These are phyloP conservation scores for Caretta caretta DNA, from an alignment of 2,113 vertebrate species.

Conservation along the genomic window DNA sequence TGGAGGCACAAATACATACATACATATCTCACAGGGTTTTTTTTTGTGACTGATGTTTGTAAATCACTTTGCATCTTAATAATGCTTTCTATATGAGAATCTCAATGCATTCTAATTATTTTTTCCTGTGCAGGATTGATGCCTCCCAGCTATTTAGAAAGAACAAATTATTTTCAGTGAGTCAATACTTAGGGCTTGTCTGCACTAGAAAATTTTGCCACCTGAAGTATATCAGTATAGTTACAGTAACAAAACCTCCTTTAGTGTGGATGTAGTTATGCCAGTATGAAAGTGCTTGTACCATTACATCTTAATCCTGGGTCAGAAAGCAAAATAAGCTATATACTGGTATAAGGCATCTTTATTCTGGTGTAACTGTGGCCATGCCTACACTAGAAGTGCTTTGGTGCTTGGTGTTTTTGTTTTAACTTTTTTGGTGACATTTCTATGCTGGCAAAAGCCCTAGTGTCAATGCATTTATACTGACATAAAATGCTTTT, in stretches of 20 bases:
- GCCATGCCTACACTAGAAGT: background rate
- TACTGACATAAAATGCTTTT: background rate
- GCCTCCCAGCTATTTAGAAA: background rate
- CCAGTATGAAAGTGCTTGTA: background rate
- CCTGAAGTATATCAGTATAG: background rate
- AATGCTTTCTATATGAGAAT: background rate
- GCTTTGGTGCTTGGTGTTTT: background rate
- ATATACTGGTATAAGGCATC: background rate
- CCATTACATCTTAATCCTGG: background rate
- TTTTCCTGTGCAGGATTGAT: background rate
- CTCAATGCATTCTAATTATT: background rate
- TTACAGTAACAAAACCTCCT: background rate
- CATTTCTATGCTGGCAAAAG: background rate
- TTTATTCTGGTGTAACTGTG: background rate
- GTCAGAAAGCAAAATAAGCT: accelerated
- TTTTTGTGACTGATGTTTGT: background rate
- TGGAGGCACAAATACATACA: background rate
- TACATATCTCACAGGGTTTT: accelerated
- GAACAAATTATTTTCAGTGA: background rate
- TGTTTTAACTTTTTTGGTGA: background rate
- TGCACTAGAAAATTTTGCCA: background rate
- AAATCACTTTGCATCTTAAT: background rate
- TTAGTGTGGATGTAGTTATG: background rate
- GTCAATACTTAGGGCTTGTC: background rate
- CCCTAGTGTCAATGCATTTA: background rate